phyloP scores from a whole-genome alignment of 2,113 vertebrate genomes.

The Leucopternis melanops region DNA sequence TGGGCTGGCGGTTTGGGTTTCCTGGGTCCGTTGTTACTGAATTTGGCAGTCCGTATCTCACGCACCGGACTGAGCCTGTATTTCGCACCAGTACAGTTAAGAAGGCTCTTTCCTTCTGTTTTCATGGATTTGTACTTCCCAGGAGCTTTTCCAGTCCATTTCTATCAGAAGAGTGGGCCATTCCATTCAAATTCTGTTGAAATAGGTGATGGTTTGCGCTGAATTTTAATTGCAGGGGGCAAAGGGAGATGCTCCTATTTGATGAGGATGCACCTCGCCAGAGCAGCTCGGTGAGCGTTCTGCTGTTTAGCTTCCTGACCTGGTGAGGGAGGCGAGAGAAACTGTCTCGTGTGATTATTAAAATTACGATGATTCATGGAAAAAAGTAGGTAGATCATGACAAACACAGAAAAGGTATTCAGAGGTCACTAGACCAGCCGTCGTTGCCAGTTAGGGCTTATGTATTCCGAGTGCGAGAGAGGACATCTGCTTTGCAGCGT shows the following conservation, averaged over 20 bases:
- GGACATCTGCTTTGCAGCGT: neutral
- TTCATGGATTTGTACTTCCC: neutral
- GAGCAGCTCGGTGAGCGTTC: rapidly evolving
- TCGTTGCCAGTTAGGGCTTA: neutral
- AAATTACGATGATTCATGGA: neutral
- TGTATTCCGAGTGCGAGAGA: neutral
- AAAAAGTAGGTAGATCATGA: neutral
- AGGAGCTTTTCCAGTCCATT: neutral
- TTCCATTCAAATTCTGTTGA: neutral
- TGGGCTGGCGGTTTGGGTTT: neutral
- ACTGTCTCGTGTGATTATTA: neutral
- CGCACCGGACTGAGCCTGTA: neutral
- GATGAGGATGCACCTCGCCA: neutral
- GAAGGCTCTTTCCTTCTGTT: neutral
- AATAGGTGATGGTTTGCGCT: neutral
- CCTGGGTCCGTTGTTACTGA: neutral
- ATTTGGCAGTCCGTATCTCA: neutral
- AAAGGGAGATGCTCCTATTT: neutral
- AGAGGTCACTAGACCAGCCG: neutral
- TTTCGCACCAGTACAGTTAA: neutral
- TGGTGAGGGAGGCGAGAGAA: neutral
- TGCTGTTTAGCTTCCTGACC: neutral
- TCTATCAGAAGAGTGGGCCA: neutral
- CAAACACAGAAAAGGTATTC: neutral
- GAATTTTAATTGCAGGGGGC: neutral